phyloP scores from a whole-genome alignment of 2,888 invertebrate genomes.

The Chloromyia formosa region DNA sequence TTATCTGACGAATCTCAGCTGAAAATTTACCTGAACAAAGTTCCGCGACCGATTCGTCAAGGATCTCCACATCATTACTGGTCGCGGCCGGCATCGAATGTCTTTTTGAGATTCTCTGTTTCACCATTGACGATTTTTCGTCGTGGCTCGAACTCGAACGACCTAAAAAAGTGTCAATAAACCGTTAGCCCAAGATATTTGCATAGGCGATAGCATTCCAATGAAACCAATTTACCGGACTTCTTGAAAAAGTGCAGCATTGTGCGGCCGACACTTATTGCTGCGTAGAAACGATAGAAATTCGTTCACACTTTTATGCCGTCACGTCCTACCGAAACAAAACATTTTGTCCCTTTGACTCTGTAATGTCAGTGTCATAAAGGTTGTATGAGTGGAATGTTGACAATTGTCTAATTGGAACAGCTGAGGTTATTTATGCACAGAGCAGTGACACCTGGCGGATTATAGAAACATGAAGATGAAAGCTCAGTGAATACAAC shows the following conservation, averaged over 20 bases:
- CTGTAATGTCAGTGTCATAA: too few relatives aligned
- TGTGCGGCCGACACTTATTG: conserved; percentile 17
- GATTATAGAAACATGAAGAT: not conserved
- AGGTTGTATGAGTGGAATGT: not conserved
- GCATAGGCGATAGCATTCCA: not conserved
- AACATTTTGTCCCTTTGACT: not conserved
- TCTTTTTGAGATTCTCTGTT: conserved; percentile 29
- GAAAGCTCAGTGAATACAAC: too few relatives aligned
- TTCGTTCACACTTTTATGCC: not conserved
- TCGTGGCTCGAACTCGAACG: conserved; percentile 43
- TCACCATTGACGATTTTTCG: conserved; percentile 29
- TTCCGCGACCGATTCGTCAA: conserved; percentile 44
- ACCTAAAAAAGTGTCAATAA: conserved; percentile 39
- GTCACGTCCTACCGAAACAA: conserved; percentile 24
- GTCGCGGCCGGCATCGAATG: conserved; percentile 36
- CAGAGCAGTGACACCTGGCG: not conserved
- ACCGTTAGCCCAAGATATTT: not conserved
- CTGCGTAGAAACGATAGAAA: conserved; percentile 1
- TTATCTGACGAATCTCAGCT: too few relatives aligned
- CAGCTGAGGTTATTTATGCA: not conserved
- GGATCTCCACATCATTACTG: conserved; percentile 14
- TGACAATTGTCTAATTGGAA: not conserved
- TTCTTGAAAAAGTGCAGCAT: conserved; percentile 50
- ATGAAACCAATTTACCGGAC: conserved; percentile 43
- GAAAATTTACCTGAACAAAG: conserved; percentile 15